Base-by-base conservation (phyloP, 2,797 vertebrate genomes). In the Clamator glandarius region DNA sequence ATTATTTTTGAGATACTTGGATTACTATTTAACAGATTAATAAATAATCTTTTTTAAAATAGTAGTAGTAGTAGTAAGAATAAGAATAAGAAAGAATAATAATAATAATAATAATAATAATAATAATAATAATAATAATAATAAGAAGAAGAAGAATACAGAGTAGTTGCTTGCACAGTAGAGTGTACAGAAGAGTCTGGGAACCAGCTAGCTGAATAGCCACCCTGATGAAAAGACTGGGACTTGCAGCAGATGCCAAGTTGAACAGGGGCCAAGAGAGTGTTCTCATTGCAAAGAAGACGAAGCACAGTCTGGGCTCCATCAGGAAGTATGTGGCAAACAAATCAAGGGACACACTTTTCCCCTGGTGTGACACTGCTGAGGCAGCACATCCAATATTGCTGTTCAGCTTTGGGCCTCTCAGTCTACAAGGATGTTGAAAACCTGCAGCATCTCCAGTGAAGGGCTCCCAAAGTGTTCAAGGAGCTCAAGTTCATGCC, bases 261-360 rank as follows among this genome's bases (percentile, higher is more conserved):
- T 52, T 82, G 94, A 69, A 69, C 0, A 1, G 15, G 48, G 42
- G 63, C 77, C 79, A 93, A 50, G 42, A 67, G 64, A 44, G 42
- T 8, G 36, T 66, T 90, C 54, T 66, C 58, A 12, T 48, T 90
- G 85, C 79, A 90, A 78, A 10, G 54, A 86, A 88, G 83, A 76
- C 74, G 62, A 59, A 36, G 39, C 50, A 18, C 58, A 41, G 74
- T 4, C 85, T 73, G 85, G n/a, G 31, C 55, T 90, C 41, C 61
- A 25, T 72, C 67, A 25, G 33, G 39, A 75, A 69, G 19, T 33
- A 17, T 0, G 23, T 31, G 69, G 51, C 48, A 48, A 66, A 6
- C 1, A 33, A 58, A 68, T 35, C 54, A 24, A 76, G 42, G 31
- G 48, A 39, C 0, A 0, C 3, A 0, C 18, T 83, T 67, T 39